A percentile compares a stretch with the other conserved stretches of the same genome.
phyloP scores from a whole-genome alignment of 2,113 vertebrate genomes.

The Onychostoma macrolepis region DNA sequence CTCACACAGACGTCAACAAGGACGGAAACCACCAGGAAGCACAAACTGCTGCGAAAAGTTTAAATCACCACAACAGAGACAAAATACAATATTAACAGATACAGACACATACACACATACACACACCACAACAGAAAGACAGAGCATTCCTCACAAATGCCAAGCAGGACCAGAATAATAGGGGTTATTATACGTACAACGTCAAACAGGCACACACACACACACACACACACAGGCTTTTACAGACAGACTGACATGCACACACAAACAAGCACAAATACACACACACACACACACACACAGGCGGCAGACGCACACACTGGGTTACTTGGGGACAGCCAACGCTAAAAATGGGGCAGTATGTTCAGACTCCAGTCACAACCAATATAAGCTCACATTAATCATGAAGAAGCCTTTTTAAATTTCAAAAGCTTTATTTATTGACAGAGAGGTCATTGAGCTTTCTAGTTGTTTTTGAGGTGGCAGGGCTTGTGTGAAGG shows the following conservation, averaged over 20 bases:
- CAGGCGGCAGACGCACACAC: background rate
- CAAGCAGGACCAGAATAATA: constrained; percentile 24
- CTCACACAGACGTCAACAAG: constrained; percentile 5
- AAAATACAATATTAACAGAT: constrained; percentile 31
- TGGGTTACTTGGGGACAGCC: constrained; percentile 41
- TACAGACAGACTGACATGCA: constrained; percentile 21
- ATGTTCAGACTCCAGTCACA: constrained; percentile 20
- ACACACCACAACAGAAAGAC: constrained; percentile 29
- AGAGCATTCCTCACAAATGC: constrained; percentile 25
- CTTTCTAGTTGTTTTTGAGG: constrained; percentile 6
- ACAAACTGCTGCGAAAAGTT: constrained; percentile 28
- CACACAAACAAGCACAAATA: constrained; percentile 20
- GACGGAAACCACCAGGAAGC: constrained; percentile 36
- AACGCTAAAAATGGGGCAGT: background rate
- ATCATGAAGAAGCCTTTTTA: background rate
- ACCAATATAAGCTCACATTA: constrained; percentile 9
- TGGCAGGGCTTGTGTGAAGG: background rate
- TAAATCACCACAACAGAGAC: constrained; percentile 30
- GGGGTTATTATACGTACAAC: background rate
- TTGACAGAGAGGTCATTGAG: background rate
- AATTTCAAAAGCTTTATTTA: background rate
- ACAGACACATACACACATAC: constrained; percentile 3
- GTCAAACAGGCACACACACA: background rate
- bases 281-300: background rate
- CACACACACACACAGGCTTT: constrained; percentile 8